Conservation (phyloP, 2,888 invertebrate species). For the Nebria brevicollis region DNA sequence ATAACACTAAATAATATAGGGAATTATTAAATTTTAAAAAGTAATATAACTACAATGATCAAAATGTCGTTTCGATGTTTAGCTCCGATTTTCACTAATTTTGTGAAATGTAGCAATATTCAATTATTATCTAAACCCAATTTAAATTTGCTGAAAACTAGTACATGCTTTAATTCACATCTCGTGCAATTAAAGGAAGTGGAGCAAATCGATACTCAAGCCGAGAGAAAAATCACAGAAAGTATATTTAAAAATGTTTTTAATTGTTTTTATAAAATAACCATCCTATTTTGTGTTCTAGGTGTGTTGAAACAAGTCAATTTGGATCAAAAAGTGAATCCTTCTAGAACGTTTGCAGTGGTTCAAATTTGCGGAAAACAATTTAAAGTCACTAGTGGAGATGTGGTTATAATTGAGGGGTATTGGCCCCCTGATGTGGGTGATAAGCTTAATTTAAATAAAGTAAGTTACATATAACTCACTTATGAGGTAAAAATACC, state of each 20-base stretch:
- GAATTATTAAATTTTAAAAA: constrained; percentile 9
- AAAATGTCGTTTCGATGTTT: constrained; percentile 29
- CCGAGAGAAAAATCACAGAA: constrained; percentile 36
- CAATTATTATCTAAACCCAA: constrained; percentile 21
- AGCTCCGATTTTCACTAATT: constrained; percentile 30
- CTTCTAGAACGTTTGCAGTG: constrained; percentile 81
- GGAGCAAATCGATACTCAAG: constrained; percentile 21
- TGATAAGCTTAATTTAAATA: constrained; percentile 82
- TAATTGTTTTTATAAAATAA: background rate
- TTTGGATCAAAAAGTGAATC: constrained; percentile 65
- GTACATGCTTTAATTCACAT: background rate
- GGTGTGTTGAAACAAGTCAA: constrained; percentile 74
- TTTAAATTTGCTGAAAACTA: background rate
- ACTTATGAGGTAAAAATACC: background rate
- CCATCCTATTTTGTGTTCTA: constrained; percentile 35
- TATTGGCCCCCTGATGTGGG: constrained; percentile 85
- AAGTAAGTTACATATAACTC: constrained; percentile 63
- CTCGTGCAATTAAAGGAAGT: constrained; percentile 9
- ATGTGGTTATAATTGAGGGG: constrained; percentile 83
- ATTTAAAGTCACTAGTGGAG: constrained; percentile 86
- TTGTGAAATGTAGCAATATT: constrained; percentile 13
- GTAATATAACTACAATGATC: background rate
- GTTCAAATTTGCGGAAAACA: constrained; percentile 85
- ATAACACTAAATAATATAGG: background rate
- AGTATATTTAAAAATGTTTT: constrained; percentile 24